phyloP scores from a whole-genome alignment of 1,140 invertebrate genomes.

The Nixonia krombeini region DNA sequence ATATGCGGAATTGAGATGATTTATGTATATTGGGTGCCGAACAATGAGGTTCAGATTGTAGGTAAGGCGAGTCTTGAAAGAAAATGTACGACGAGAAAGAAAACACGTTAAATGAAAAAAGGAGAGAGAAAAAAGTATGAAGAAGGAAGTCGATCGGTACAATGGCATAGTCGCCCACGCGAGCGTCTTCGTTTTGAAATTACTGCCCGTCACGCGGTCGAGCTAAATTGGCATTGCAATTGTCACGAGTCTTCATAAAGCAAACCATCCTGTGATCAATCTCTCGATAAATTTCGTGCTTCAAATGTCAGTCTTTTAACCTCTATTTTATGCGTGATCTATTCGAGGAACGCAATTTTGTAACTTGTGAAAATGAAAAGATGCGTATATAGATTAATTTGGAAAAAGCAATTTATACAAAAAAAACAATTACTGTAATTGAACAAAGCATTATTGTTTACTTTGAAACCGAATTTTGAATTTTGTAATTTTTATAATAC shows the following conservation, averaged over 20 bases:
- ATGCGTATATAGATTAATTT: no score
- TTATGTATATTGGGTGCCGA: conserved; percentile 28
- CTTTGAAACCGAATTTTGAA: no score
- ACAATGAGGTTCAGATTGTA: conserved; percentile 22
- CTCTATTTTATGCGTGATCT: no score
- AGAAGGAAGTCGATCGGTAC: conserved; percentile 37
- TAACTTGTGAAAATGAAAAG: no score
- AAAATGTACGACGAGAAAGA: conserved; percentile 3
- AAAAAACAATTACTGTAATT: no score
- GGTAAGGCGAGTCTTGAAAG: conserved; percentile 2
- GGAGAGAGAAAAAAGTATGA: conserved; percentile 11
- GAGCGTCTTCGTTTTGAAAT: conserved; percentile 39
- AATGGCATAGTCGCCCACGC: conserved; percentile 36
- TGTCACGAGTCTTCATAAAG: conserved; percentile 36
- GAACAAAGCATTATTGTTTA: no score
- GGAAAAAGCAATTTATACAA: no score
- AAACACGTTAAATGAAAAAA: conserved; percentile 3
- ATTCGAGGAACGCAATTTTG: no score
- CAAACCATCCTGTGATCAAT: neutral
- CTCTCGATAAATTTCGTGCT: no score
- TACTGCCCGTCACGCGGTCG: conserved; percentile 37
- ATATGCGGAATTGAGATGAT: conserved; percentile 26
- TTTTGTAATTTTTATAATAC: no score
- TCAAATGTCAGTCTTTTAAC: no score
- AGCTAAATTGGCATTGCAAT: conserved; percentile 37